Evolutionary conservation across 2,797 vertebrate genomes (phyloP), one percentile per base, ranked within the genome.

Genomic region (Trachops cirrhosus): DNA sequence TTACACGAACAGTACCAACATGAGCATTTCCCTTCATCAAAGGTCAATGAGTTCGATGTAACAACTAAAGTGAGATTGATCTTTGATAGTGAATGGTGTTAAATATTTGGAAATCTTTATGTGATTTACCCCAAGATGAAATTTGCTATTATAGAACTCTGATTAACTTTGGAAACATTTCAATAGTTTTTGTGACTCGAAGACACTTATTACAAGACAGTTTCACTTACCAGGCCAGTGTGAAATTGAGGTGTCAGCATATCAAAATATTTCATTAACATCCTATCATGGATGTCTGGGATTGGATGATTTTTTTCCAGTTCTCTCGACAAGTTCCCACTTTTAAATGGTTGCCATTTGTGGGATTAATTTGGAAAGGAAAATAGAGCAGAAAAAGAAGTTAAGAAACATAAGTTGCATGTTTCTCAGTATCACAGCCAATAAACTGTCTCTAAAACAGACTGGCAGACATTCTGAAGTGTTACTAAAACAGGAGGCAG

Each of bases 381-480:
- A 98, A 97, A 95, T 90, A 96, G 16, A 90, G 92, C 73, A 89
- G 71, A 41, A 86, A 89, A 83, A 78, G 97, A 97, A 93, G 86
- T 91, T 62, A 91, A 96, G 91, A 97, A 97, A 95, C 96, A 93
- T 96, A 96, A 97, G 95, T 95, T 96, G 84, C 86, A 75, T 90
- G 91, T 94, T 97, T 94, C 95, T 96, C 84, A 83, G 29, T 67
- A 93, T 97, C 91, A 74, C 96, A 97, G 96, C 96, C 97, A 98
- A 98, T 96, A 97, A 97, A 92, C 94, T 98, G 97, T 97, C 97
- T 97, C 86, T 95, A 89, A 96, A 97, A 97, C 93, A 97, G 97
- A 97, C 91, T 91, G 96, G 92, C 94, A 97, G 95, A 77, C 86
- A 82, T 68, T 92, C 92, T 92, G 34, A 89, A 93, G 96, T 94